Evolutionary conservation across 37 sponge, comb jelly and placozoan genomes (phyloP).

Genomic region (Diacarnus erythraeanus): DNA sequence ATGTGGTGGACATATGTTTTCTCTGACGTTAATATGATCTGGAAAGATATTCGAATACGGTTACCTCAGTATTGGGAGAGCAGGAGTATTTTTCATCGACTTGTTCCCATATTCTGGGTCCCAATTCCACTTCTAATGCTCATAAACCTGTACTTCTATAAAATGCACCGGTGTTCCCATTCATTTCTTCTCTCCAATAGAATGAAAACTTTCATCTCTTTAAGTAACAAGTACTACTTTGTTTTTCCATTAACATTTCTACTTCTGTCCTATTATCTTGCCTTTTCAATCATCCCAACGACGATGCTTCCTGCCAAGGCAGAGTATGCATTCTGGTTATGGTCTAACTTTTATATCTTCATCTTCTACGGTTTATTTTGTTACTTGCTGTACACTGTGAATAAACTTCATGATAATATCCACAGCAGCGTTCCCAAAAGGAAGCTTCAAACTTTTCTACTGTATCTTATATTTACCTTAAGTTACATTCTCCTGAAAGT

Average conservation of each 20-base stretch:
- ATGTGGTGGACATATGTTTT: slow-evolving; percentile 47
- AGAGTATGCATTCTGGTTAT: not conserved
- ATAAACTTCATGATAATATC: not conserved
- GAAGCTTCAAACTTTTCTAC: not conserved
- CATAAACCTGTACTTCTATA: too few relatives aligned
- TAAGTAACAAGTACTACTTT: not conserved
- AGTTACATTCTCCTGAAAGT: not conserved
- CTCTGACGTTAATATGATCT: too few relatives aligned
- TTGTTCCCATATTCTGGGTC: not conserved
- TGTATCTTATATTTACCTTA: not conserved
- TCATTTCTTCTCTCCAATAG: too few relatives aligned
- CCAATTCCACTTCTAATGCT: not conserved
- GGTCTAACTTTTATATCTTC: not conserved
- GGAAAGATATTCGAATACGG: slow-evolving; percentile 5
- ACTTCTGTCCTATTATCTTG: not conserved
- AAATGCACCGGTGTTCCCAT: too few relatives aligned
- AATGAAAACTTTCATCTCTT: not conserved
- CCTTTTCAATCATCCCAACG: not conserved
- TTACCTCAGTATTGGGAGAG: not conserved
- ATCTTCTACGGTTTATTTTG: not conserved
- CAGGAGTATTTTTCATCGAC: not conserved
- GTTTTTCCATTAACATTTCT: not conserved
- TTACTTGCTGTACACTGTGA: not conserved
- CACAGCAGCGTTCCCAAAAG: not conserved
- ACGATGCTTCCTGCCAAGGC: slow-evolving; percentile 6